Base-by-base conservation (phyloP, 2,113 vertebrate genomes). In the Peromyscus polionotus region DNA sequence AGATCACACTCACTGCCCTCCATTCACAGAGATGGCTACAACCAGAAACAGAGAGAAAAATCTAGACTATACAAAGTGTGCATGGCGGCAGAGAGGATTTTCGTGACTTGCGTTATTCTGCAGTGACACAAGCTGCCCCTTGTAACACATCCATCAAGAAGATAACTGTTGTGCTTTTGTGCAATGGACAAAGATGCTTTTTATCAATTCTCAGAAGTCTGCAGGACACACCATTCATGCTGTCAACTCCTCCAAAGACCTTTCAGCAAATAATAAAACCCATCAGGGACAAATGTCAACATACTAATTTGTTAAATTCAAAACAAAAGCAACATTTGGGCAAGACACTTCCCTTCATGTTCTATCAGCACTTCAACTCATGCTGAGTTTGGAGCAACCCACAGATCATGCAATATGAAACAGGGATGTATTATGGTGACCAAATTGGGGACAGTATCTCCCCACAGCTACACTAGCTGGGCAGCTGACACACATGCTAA, bases 251-350 rank as follows among this genome's bases (percentile, higher is more conserved):
- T 68, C 96, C 97, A 97, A 98, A 98, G 96, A 95, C 98, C 98
- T 99, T 99, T 99, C 98, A 98, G 98, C 99, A 99, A 99, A 99
- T 99, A 99, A 99, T 98, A 98, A 99, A 99, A 99, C 99, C 98
- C 98, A 99, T 99, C 99, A 99, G 98, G 99, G 99, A 99, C 98
- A 99, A 99, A 99, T 99, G 99, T 99, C 99, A 99, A 99, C 99
- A 99, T 98, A 99, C 98, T 99, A 98, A 98, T 99, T 99, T 98
- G 98, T 99, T 98, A 98, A 98, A 99, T 96, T 97, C 97, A 85
- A 95, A 99, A 99, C 99, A 99, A 99, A 99, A 98, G 98, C 97
- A 99, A 98, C 99, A 99, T 99, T 99, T 98, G 99, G 98, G 97
- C 98, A 98, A 98, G 95, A 97, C 97, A 98, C 98, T 98, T 99